phyloP scores from a whole-genome alignment of 23 tunicate genomes.

The Phallusia fumigata region DNA sequence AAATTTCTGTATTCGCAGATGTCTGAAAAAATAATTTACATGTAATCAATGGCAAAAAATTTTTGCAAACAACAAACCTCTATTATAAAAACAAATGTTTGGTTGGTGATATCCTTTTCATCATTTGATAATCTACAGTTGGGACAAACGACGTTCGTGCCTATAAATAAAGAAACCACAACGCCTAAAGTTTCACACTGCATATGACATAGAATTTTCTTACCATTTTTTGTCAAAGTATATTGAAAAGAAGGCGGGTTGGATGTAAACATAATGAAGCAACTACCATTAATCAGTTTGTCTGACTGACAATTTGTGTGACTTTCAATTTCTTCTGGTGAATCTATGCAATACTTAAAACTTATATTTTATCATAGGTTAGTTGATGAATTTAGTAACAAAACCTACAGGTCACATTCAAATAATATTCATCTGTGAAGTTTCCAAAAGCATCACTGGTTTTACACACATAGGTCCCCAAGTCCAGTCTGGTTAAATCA shows the following conservation, averaged over 20 bases:
- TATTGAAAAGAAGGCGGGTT: background rate
- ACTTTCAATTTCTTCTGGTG: background rate
- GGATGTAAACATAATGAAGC: background rate
- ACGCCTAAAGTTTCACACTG: too few relatives aligned
- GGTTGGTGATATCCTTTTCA: too few relatives aligned
- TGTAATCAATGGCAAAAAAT: too few relatives aligned
- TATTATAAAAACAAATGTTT: too few relatives aligned
- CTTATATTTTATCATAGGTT: background rate
- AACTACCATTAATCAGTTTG: background rate
- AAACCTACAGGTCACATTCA: background rate
- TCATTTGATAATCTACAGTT: too few relatives aligned
- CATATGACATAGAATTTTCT: too few relatives aligned
- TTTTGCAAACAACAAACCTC: too few relatives aligned
- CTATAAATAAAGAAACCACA: too few relatives aligned
- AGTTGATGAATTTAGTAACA: background rate
- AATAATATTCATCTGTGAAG: background rate
- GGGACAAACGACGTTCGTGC: too few relatives aligned
- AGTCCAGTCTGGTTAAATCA: background rate
- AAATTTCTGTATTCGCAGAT: too few relatives aligned
- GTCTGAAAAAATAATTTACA: too few relatives aligned
- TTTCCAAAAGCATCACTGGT: background rate
- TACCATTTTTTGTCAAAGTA: background rate
- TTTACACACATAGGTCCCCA: background rate
- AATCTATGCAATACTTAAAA: background rate
- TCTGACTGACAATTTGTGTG: background rate